phyloP scores from a whole-genome alignment of 2,888 invertebrate species.

The Drosophila dives region DNA sequence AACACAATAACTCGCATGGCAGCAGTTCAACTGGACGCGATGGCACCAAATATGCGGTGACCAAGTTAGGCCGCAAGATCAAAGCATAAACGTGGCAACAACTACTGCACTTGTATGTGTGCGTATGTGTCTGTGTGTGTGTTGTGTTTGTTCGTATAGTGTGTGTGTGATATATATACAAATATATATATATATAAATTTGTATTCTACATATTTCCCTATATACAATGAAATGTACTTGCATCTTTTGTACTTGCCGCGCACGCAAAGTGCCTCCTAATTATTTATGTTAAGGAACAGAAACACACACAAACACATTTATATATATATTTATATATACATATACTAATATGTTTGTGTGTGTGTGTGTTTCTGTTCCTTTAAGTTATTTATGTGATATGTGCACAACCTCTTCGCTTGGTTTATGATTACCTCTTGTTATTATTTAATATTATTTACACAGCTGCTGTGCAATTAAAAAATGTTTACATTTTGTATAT shows the following conservation, averaged over 20 bases:
- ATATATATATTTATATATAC: slow-evolving; percentile 16
- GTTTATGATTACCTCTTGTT: slow-evolving; percentile 23
- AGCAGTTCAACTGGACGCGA: slow-evolving; percentile 53
- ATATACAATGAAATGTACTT: slow-evolving; percentile 42
- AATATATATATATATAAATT: slow-evolving; percentile 39
- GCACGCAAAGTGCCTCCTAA: slow-evolving; percentile 29
- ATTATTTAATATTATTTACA: slow-evolving; percentile 48
- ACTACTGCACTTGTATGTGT: slow-evolving; percentile 24
- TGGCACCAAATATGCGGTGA: slow-evolving; percentile 75
- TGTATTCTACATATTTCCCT: slow-evolving; percentile 38
- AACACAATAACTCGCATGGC: slow-evolving; percentile 50
- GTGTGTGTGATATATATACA: slow-evolving; percentile 43
- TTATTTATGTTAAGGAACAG: too few relatives aligned
- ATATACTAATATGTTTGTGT: slow-evolving; percentile 18
- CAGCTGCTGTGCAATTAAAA: slow-evolving; percentile 32
- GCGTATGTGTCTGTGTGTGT: slow-evolving; percentile 13
- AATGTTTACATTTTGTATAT: slow-evolving; percentile 7
- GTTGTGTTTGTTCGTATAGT: slow-evolving; percentile 33
- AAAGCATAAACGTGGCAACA: slow-evolving; percentile 77
- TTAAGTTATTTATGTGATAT: slow-evolving; percentile 50
- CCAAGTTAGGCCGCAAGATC: slow-evolving; percentile 84
- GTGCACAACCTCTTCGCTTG: slow-evolving; percentile 39
- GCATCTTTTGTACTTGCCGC: slow-evolving; percentile 62
- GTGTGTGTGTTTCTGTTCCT: slow-evolving; percentile 49
- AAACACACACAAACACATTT: too few relatives aligned